Conservation (phyloP, 2,888 invertebrate species). For the Drosophila multiciliata region DNA sequence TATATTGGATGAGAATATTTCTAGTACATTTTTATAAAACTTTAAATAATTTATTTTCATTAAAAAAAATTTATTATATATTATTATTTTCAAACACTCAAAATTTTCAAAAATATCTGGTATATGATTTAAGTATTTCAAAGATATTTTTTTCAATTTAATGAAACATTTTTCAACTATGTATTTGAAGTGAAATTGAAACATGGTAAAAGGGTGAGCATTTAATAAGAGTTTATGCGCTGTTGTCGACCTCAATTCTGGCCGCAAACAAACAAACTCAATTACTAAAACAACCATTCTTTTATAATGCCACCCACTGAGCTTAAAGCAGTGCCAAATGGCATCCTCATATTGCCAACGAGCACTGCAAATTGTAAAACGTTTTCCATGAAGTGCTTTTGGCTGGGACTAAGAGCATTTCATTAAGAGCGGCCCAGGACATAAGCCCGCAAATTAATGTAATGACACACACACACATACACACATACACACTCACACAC, state of each 20-base stretch:
- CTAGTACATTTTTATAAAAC: too few relatives aligned
- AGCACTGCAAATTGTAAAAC: slow-evolving; percentile 43
- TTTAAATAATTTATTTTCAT: background rate
- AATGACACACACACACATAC: slow-evolving; percentile 47
- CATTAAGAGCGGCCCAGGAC: slow-evolving; percentile 57
- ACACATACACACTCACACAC: slow-evolving; percentile 11
- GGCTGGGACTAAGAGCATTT: slow-evolving; percentile 48
- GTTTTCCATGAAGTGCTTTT: slow-evolving; percentile 61
- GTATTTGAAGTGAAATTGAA: background rate
- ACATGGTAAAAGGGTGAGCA: background rate
- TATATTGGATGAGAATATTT: background rate
- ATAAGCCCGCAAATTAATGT: slow-evolving; percentile 71
- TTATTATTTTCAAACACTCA: too few relatives aligned
- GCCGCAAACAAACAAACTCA: slow-evolving; percentile 64
- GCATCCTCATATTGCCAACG: slow-evolving; percentile 31
- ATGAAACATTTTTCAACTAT: background rate
- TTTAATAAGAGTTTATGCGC: slow-evolving; percentile 4
- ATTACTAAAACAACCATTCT: slow-evolving; percentile 61
- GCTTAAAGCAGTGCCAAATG: slow-evolving; percentile 48
- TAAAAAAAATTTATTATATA: too few relatives aligned
- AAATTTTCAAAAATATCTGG: too few relatives aligned
- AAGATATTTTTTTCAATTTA: background rate
- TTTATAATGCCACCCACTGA: slow-evolving; percentile 58
- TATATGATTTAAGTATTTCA: background rate
- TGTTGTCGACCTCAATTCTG: slow-evolving; percentile 39